Base-by-base conservation (phyloP, 2,113 vertebrate species). In the Panthera uncia region DNA sequence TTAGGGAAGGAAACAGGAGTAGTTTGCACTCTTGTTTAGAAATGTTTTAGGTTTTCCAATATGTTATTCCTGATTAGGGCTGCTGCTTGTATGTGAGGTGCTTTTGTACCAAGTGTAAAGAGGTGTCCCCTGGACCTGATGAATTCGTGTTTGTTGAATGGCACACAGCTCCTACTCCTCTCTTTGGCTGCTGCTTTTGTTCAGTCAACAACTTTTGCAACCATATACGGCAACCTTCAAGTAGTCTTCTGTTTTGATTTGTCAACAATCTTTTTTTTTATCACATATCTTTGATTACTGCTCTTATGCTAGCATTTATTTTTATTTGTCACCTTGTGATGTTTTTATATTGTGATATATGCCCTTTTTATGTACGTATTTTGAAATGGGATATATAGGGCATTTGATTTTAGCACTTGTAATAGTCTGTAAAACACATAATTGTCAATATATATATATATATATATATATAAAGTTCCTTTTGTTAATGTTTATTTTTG, bases 351-450 rank as follows among this genome's bases (percentile, higher is more conserved):
- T 41, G 15, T 84, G 7, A 23, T 57, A 61, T 27, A 50, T 52
- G 29, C 41, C 52, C 48, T 92, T 90, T 93, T 88, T 68, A 83
- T 55, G 13, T 45, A 38, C 1, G n/a, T 1, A 55, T 92, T 95
- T 94, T 71, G 50, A 97, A 95, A 29, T 27, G 36, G 31, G 0
- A 2, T 68, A 76, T 76, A 76, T 73, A 89, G 61, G 0, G 2
- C 29, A 78, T 95, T 87, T 92, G 48, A 97, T 61, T 79, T 95
- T 89, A 82, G 23, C 29, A 25, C 73, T 71, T 89, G 31, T 48
- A 69, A 41, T 41, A 45, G 25, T 33, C 23, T 78, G 2, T 48
- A 71, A 95, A 87, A 85, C 8, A 38, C 10, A 66, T 89, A 89
- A 61, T 57, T 76, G 18, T 68, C 66, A 66, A 48, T n/a, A n/a